phyloP scores from a whole-genome alignment of 2,113 vertebrate species.

The Spilogale gracilis region DNA sequence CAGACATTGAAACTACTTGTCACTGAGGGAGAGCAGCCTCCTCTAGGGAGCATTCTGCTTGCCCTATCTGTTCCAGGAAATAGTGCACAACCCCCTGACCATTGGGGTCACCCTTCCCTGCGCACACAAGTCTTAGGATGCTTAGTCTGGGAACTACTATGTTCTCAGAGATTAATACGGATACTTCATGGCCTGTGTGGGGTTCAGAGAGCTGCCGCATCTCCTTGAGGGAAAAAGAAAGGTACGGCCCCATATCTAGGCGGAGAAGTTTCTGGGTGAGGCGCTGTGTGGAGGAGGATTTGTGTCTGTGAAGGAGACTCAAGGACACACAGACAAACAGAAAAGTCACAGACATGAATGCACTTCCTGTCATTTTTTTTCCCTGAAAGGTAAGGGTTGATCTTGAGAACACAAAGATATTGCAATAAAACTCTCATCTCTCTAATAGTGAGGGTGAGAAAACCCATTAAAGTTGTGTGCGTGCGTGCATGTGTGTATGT shows the following conservation, averaged over 20 bases:
- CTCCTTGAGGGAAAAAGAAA: background rate
- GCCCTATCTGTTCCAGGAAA: background rate
- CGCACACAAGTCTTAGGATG: background rate
- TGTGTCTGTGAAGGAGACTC: background rate
- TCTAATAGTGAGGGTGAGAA: conserved; percentile 70
- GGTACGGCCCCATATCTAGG: background rate
- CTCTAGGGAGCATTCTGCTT: background rate
- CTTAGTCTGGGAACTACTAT: background rate
- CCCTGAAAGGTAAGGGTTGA: background rate
- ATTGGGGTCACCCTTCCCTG: background rate
- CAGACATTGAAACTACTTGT: background rate
- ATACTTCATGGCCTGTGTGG: background rate
- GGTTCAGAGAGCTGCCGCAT: background rate
- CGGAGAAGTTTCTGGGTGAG: background rate
- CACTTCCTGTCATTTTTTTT: background rate
- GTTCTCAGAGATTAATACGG: background rate
- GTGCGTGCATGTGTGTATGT: conserved; percentile 37
- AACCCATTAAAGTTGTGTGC: conserved; percentile 68
- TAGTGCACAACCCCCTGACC: background rate
- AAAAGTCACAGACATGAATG: background rate
- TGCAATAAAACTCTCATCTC: conserved; percentile 61
- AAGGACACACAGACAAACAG: background rate
- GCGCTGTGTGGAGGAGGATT: background rate
- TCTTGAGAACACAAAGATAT: conserved; percentile 52
- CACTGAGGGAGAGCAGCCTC: conserved; percentile 3